Conservation (phyloP, 2,888 invertebrate genomes). For the Augiades crinisus region DNA sequence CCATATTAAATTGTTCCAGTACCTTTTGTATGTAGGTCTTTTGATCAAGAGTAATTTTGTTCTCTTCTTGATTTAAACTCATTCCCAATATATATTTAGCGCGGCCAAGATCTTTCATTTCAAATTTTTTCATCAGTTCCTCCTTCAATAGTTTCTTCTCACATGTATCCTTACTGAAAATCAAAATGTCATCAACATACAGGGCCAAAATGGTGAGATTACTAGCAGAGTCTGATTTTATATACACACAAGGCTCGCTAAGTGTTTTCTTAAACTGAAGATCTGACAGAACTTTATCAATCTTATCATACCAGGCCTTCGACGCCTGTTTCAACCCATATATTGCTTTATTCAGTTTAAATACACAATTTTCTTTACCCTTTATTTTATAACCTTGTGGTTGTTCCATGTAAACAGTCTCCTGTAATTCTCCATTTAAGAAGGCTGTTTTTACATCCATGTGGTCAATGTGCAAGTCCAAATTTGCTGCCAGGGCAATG, state of each 20-base stretch:
- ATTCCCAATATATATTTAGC: background rate
- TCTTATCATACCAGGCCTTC: background rate
- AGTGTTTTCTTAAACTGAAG: background rate
- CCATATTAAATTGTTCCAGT: too few species aligned
- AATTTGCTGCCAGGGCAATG: constrained; percentile 31
- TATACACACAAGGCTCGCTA: background rate
- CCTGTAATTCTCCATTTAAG: constrained; percentile 25
- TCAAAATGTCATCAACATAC: background rate
- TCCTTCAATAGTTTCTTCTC: background rate
- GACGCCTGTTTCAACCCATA: background rate
- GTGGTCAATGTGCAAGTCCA: constrained; percentile 31
- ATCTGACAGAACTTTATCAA: background rate
- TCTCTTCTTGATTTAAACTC: background rate
- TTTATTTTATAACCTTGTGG: too few species aligned
- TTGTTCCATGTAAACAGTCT: too few species aligned
- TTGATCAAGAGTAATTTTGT: background rate
- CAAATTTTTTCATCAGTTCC: background rate
- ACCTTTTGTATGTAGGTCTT: too few species aligned
- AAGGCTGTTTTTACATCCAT: constrained; percentile 38
- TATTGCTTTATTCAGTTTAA: background rate
- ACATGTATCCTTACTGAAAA: background rate
- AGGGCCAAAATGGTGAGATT: too few species aligned
- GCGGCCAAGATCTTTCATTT: background rate
- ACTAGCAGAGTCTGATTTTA: too few species aligned
- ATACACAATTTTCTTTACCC: background rate